Evolutionary conservation across 2,113 vertebrate genomes (phyloP).

Genomic region (Phylloscopus trochilus): DNA sequence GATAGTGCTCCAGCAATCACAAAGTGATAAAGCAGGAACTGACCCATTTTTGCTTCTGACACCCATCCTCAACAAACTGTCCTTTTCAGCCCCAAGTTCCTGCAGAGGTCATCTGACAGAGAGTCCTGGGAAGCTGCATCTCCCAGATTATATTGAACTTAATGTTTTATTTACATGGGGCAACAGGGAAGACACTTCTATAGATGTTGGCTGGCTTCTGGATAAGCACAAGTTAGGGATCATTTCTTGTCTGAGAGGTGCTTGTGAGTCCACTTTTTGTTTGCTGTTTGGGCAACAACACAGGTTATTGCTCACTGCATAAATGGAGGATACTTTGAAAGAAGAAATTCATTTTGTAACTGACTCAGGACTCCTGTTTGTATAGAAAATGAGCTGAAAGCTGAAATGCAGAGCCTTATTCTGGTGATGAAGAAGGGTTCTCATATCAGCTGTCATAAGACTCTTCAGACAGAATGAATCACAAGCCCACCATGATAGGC

Average conservation of each 20-base stretch:
- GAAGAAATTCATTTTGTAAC: background rate
- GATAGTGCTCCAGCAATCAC: background rate
- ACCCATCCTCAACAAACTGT: background rate
- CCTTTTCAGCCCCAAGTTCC: background rate
- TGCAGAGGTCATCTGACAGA: background rate
- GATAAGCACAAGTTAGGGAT: background rate
- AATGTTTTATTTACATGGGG: background rate
- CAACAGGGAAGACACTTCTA: background rate
- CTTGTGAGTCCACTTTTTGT: background rate
- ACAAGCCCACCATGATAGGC: background rate
- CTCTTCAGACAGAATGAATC: background rate
- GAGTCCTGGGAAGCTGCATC: fast-evolving
- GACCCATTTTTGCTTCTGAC: background rate
- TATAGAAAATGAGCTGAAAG: slow-evolving; percentile 39
- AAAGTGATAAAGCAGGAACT: background rate
- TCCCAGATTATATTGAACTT: background rate
- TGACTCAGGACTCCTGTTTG: background rate
- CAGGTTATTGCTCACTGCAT: background rate
- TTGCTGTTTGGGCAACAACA: background rate
- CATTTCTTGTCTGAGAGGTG: background rate
- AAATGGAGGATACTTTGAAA: background rate
- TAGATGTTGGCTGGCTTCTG: background rate
- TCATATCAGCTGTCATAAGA: background rate
- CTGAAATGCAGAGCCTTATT: slow-evolving; percentile 13
- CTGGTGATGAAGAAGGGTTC: background rate